Base-by-base conservation (phyloP, 1,140 invertebrate genomes). In the Ooceraea biroi region DNA sequence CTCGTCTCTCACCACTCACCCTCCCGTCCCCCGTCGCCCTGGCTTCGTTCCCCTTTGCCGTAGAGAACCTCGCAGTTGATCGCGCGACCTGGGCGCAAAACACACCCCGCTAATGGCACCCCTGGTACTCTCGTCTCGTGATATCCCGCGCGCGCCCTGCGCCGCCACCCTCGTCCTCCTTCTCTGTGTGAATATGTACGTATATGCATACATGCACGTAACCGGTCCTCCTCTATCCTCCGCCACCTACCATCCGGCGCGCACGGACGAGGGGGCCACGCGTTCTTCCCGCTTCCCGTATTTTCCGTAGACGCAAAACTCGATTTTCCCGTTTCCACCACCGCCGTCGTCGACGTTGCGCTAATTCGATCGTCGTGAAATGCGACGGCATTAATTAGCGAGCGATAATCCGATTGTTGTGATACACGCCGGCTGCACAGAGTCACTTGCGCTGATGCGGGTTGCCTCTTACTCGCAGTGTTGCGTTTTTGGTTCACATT, bases 61-160 rank as follows among this genome's bases (percentile, higher is more conserved):
- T 27, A 52, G 68, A 86, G 74, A 63, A 84, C 58, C 86, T 86
- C 89, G 85, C 84, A 90, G 90, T 91, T 91, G 90, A 91, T 91
- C 90, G 90, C 82, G 89, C 88, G 85, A 91, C 85, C 88, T 82
- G 82, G 82, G 90, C 86, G 85, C 90, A 91, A 91, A 91, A 91
- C 90, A 91, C 85, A 91, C 88, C 89, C 88, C 88, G 88, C 90
- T 91, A 91, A 91, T 91, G 90, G 90, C 86, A 90, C 86, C 85
- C 84, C 66, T 72, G 85, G 82, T 85, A 91, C 88, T 88, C 77
- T 84, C 83, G 83, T 73, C 60, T 74, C 78, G 82, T 85, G 89
- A 90, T 90, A 91, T 77, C 80, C 85, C 63, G 50, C 36, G 41
- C 22, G 44, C 44, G n/a, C n/a, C 44, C 4, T 44, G 50, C 36